Evolutionary conservation across 2,113 vertebrate genomes (phyloP).

Genomic region (Corythornis vintsioides): DNA sequence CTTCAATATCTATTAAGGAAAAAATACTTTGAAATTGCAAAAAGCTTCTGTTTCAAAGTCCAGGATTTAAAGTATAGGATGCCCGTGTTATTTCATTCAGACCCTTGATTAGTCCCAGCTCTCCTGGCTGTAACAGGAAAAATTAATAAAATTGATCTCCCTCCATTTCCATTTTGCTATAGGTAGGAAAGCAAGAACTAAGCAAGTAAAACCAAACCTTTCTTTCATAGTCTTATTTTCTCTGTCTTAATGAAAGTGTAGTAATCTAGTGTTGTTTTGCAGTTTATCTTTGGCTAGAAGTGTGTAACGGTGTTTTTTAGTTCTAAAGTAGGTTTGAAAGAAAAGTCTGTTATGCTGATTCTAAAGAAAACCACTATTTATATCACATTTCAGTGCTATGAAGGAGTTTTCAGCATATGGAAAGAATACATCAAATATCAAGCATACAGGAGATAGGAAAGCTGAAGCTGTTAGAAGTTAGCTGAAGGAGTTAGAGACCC

Average conservation of each 20-base stretch:
- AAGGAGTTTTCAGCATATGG: background rate
- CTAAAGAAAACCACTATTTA: background rate
- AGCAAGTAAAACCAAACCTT: background rate
- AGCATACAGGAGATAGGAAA: background rate
- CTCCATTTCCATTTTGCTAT: background rate
- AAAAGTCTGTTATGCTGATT: background rate
- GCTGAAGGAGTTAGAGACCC: background rate
- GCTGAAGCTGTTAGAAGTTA: background rate
- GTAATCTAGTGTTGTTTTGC: background rate
- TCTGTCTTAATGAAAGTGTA: background rate
- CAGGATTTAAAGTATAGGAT: background rate
- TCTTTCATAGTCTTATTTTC: background rate
- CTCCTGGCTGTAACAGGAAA: background rate
- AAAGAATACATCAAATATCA: background rate
- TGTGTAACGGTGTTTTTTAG: background rate
- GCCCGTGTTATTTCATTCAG: background rate
- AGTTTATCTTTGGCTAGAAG: background rate
- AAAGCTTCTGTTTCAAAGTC: background rate
- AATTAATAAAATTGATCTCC: background rate
- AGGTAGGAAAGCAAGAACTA: background rate
- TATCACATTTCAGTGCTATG: rapidly evolving
- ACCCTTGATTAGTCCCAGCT: background rate
- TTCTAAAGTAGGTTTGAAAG: background rate
- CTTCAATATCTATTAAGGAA: background rate
- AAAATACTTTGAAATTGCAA: background rate